These are phyloP conservation scores for Rhabditophanes sp. DNA, from an alignment of 2,888 invertebrate species.

Conservation along the genomic window DNA sequence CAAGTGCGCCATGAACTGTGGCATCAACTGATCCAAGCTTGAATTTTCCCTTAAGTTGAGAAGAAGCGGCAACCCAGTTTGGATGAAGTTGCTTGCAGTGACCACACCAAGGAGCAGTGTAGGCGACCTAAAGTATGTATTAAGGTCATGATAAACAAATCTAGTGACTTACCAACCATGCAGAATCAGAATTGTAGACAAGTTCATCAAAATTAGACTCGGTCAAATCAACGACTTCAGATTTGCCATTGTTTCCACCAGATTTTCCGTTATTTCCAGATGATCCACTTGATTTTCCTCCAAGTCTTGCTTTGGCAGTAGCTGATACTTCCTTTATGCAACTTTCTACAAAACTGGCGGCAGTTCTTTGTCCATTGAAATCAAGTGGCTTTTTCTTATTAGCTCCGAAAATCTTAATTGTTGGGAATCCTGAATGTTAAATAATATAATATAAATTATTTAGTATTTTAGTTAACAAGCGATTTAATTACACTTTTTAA, in stretches of 20 bases:
- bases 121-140: too few species aligned
- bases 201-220: slow-evolving; percentile 83
- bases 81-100: slow-evolving; percentile 91
- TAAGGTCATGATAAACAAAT: too few species aligned
- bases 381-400: slow-evolving; percentile 68
- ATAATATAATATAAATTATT: too few species aligned
- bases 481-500: too few species aligned
- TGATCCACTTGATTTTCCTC: slow-evolving; percentile 18
- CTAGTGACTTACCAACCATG: slow-evolving; percentile 95
- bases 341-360: slow-evolving; percentile 68
- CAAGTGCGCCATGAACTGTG: slow-evolving; percentile 68
- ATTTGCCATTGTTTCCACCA: slow-evolving; percentile 21
- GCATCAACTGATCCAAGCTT: slow-evolving; percentile 91
- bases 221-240: slow-evolving; percentile 76
- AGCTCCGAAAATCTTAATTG: slow-evolving; percentile 76
- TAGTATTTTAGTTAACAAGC: too few species aligned
- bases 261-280: slow-evolving; percentile 4
- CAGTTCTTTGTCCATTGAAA: slow-evolving; percentile 60
- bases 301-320: slow-evolving; percentile 43
- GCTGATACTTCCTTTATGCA: slow-evolving; percentile 62
- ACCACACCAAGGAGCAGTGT: slow-evolving; percentile 55
- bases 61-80: slow-evolving; percentile 84
- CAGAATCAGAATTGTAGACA: slow-evolving; percentile 76
- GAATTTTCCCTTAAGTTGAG: slow-evolving; percentile 76
- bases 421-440: slow-evolving; percentile 84